A percentile compares a stretch with the other conserved stretches of the same genome.
Evolutionary conservation across 2,797 vertebrate genomes (phyloP).

Genomic region (Naso thynnoides): DNA sequence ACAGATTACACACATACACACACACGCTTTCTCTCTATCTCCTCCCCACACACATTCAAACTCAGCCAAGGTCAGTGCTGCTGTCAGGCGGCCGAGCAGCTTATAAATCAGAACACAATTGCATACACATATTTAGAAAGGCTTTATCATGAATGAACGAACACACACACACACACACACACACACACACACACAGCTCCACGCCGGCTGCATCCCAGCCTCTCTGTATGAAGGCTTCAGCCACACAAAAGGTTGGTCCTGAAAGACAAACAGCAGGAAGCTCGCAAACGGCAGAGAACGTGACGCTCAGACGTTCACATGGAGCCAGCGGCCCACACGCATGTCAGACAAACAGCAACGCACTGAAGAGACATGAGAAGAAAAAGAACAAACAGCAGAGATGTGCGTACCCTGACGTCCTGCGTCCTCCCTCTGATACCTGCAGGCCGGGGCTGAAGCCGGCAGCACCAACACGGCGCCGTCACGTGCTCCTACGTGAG

Average conservation of each 20-base stretch:
- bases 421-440: conserved; percentile 74
- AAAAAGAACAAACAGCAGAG: conserved; percentile 50
- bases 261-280: conserved; percentile 67
- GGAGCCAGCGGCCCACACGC: conserved; percentile 6
- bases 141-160: conserved; percentile 46
- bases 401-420: conserved; percentile 63
- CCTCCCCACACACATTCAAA: conserved; percentile 34
- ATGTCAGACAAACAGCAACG: conserved; percentile 1
- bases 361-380: conserved; percentile 52
- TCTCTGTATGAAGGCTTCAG: conserved; percentile 41
- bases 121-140: conserved; percentile 50
- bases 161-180: conserved; percentile 30
- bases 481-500: conserved; percentile 74
- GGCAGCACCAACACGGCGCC: conserved; percentile 29
- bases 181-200: conserved; percentile 29
- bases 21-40: conserved; percentile 47
- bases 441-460: conserved; percentile 77
- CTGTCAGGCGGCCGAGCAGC: conserved; percentile 48
- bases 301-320: conserved; percentile 26
- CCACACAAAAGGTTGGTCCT: conserved; percentile 67
- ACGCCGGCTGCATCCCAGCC: conserved; percentile 38
- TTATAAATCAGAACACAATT: conserved; percentile 60
- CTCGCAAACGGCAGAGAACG: conserved; percentile 50
- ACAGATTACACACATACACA: conserved; percentile 65
- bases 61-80: conserved; percentile 63